Base-by-base conservation (phyloP, 1,140 invertebrate genomes). In the Drosophila serrata region DNA sequence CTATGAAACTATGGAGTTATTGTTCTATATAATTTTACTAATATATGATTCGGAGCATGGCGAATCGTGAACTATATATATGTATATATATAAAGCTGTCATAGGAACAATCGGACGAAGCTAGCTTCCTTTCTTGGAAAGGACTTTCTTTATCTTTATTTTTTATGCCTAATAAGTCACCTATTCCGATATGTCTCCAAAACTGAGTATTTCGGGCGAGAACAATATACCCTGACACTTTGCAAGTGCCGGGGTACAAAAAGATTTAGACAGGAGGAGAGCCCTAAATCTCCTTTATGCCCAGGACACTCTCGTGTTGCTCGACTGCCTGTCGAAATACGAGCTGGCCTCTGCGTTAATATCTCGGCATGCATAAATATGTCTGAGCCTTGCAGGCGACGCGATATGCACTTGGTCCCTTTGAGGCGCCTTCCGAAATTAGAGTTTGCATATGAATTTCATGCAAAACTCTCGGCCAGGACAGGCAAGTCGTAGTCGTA, bases 391-490 rank as follows among this genome's bases (percentile, higher is more conserved):
- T 70, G 63, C 60, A 70, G 59, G 42, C 42, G 45, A 17, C 69
- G 75, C 63, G 65, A 81, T 82, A 59, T 67, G 76, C 62, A 68
- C 58, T 49, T 48, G 51, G 19, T 11, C 49, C 35, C 49, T 74
- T 35, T 55, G 45, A 51, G 55, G 58, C 43, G 55, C 56, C 40
- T 70, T 33, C 48, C 73, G 74, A 77, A 77, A 77, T 77, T 82
- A 82, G 73, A 82, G 62, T 75, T 65, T 82, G 81, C 80, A 82
- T 82, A 82, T 82, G 75, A 78, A 82, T 80, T 75, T 75, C 55
- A 61, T 79, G 77, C 68, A 67, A 75, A 67, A 62, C 51, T 57
- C 51, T 64, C 27, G 48, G 62, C 19, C 39, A 59, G 51, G 51
- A 55, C 51, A 24, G 51, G 51, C 31, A 6, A 53, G 17, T 51